phyloP scores from a whole-genome alignment of 2,113 vertebrate genomes.

The Leucosticte australis region DNA sequence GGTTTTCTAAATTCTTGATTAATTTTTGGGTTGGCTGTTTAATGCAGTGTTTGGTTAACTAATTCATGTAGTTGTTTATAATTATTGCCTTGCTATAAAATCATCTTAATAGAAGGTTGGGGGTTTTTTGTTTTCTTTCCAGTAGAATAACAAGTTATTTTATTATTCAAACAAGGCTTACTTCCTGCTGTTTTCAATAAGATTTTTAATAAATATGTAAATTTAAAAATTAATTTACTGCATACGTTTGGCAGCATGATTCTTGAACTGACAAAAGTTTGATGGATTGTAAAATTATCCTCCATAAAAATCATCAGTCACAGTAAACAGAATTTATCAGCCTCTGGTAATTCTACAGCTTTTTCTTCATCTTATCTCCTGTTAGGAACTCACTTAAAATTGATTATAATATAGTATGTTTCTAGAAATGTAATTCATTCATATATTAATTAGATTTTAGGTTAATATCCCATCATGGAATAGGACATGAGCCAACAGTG shows the following conservation, averaged over 20 bases:
- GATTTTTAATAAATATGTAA: constrained; percentile 85
- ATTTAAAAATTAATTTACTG: constrained; percentile 80
- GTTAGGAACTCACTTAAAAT: constrained; percentile 75
- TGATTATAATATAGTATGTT: constrained; percentile 76
- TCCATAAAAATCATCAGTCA: constrained; percentile 77
- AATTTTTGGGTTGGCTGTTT: constrained; percentile 53
- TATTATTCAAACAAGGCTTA: constrained; percentile 77
- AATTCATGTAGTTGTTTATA: constrained; percentile 69
- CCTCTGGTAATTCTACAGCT: constrained; percentile 72
- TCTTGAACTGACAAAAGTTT: constrained; percentile 76
- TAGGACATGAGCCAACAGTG: constrained; percentile 55
- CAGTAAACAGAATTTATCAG: constrained; percentile 72
- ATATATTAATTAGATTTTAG: constrained; percentile 82
- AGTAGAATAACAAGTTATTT: constrained; percentile 75
- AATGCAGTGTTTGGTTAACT: constrained; percentile 68
- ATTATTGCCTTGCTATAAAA: constrained; percentile 71
- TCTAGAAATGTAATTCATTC: constrained; percentile 73
- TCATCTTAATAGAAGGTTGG: constrained; percentile 62
- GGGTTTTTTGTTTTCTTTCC: constrained; percentile 61
- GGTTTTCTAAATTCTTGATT: constrained; percentile 39
- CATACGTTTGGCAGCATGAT: constrained; percentile 72
- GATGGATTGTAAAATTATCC: constrained; percentile 79
- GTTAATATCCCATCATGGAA: constrained; percentile 79
- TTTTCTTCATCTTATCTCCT: constrained; percentile 78
- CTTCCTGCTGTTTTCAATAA: constrained; percentile 78